phyloP scores from a whole-genome alignment of 2,797 vertebrate species.

The Antrozous pallidus region DNA sequence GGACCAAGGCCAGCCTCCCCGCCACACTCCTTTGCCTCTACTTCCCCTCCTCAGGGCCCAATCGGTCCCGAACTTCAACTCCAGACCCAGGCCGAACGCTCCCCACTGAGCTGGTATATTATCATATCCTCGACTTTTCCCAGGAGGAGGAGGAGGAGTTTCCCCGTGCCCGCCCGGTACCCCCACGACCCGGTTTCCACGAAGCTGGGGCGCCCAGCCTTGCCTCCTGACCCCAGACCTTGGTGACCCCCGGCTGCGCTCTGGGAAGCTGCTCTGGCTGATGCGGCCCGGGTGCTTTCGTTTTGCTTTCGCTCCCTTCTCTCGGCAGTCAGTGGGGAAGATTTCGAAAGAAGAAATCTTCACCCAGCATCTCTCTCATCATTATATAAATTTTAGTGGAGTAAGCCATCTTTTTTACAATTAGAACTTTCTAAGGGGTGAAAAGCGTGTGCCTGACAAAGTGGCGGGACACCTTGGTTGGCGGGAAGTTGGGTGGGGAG shows the following conservation, averaged over 20 bases:
- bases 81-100: slow-evolving; percentile 3
- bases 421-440: slow-evolving; percentile 1
- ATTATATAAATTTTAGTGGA: background rate
- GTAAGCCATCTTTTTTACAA: background rate
- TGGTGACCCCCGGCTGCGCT: background rate
- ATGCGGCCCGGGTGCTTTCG: slow-evolving; percentile 62
- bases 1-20: background rate
- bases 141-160: background rate
- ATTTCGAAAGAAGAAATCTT: background rate
- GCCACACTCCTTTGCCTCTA: background rate
- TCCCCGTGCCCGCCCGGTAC: background rate
- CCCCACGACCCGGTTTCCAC: background rate
- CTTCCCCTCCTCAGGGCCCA: background rate
- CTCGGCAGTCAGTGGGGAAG: slow-evolving; percentile 36
- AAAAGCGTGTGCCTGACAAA: background rate
- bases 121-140: background rate
- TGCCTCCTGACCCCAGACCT: background rate
- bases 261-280: background rate
- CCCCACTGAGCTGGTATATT: background rate
- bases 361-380: background rate
- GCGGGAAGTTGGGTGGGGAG: background rate
- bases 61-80: slow-evolving; percentile 19
- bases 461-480: background rate
- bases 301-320: slow-evolving; percentile 67
- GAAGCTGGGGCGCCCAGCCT: background rate